Conservation (phyloP, 2,113 vertebrate genomes). For the Cinclus cinclus region DNA sequence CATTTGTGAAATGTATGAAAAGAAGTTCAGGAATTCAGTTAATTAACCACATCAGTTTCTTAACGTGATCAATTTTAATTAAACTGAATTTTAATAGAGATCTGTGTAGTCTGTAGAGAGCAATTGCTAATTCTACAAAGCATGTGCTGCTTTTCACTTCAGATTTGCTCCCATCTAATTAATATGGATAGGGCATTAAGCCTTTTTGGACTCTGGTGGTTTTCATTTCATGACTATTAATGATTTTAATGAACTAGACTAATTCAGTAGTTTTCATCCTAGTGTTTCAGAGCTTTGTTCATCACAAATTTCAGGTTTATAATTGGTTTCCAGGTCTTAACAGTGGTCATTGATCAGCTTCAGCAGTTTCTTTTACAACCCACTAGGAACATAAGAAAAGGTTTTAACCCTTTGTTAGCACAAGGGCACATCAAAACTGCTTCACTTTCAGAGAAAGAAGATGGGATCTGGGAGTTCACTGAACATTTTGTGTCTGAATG, state of each 20-base stretch:
- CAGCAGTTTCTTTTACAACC: constrained; percentile 80
- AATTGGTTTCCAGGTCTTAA: constrained; percentile 88
- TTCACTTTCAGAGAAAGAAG: background rate
- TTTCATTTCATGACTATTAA: constrained; percentile 99
- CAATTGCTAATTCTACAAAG: constrained; percentile 88
- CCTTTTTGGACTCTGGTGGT: constrained; percentile 97
- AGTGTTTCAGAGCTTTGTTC: constrained; percentile 90
- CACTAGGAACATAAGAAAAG: constrained; percentile 67
- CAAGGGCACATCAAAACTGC: background rate
- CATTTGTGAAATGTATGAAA: constrained; percentile 85
- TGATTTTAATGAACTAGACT: constrained; percentile 99
- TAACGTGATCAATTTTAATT: constrained; percentile 99
- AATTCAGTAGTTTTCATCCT: constrained; percentile 96
- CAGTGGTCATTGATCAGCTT: constrained; percentile 85
- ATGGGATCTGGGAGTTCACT: background rate
- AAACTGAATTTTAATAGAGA: constrained; percentile 97
- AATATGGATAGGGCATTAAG: constrained; percentile 99
- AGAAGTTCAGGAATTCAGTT: constrained; percentile 92
- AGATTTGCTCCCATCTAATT: constrained; percentile 97
- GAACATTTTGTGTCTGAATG: background rate
- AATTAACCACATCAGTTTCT: constrained; percentile 99
- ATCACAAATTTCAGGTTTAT: constrained; percentile 87
- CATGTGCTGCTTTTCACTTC: constrained; percentile 92
- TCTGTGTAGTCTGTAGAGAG: constrained; percentile 88
- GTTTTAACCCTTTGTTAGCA: constrained; percentile 73